These are phyloP conservation scores for Umimayanthus chanpuru DNA, from an alignment of 92 coral and sea anemone genomes.

Conservation along the genomic window DNA sequence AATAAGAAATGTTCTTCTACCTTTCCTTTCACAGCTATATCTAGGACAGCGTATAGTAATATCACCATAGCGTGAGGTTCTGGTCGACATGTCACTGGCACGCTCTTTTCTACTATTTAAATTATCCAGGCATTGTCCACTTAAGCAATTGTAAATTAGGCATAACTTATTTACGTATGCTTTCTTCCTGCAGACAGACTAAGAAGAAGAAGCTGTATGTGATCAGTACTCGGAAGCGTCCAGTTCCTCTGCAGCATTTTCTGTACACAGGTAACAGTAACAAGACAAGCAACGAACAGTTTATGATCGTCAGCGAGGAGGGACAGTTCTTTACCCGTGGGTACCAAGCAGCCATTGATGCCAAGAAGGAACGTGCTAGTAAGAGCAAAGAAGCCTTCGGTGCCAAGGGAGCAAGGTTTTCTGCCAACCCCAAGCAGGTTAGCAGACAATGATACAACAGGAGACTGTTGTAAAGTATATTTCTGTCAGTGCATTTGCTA, in stretches of 20 bases:
- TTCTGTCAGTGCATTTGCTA: neutral
- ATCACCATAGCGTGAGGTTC: no score
- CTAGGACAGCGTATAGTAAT: no score
- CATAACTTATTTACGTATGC: neutral
- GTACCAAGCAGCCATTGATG: conserved; percentile 84
- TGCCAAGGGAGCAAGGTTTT: conserved; percentile 71
- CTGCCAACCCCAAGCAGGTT: conserved; percentile 73
- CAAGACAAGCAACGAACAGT: conserved; percentile 91
- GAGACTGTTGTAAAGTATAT: neutral
- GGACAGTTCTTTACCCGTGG: conserved; percentile 88
- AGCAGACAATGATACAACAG: neutral
- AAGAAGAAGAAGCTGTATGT: conserved; percentile 90
- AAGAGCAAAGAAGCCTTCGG: conserved; percentile 90
- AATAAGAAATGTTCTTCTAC: no score
- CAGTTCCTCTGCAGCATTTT: conserved; percentile 91
- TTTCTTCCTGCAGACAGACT: conserved; percentile 70
- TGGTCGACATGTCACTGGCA: no score
- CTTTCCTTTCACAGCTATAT: no score
- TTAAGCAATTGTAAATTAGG: no score
- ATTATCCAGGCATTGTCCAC: no score
- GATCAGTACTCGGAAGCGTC: conserved; percentile 96
- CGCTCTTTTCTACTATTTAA: no score
- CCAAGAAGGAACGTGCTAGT: conserved; percentile 80
- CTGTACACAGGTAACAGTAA: conserved; percentile 97
- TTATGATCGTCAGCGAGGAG: conserved; percentile 76